Base-by-base conservation (phyloP, 1,140 invertebrate species). In the Drosophila oshimai region DNA sequence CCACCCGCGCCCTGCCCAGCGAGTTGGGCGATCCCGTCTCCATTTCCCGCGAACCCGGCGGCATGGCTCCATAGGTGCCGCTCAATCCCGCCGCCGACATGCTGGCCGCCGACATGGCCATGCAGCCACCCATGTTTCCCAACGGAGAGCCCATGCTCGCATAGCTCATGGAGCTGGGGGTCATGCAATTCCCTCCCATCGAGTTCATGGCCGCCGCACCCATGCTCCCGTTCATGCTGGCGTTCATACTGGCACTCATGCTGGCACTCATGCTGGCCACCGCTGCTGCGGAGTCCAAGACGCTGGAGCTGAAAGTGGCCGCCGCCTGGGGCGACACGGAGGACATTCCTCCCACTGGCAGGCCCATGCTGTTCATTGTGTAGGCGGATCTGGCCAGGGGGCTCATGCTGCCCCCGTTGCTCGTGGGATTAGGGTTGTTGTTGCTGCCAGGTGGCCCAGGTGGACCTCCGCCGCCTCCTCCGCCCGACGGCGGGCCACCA, bases 291-390 rank as follows among this genome's bases (percentile, higher is more conserved):
- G 92, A 93, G 88, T 91, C 92, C 44, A 93, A 91, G 92, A 93
- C 95, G 90, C 92, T 93, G 86, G 93, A 92, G 76, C 92, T 93
- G 77, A 94, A 94, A 49, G 92, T 92, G n/a, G 92, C 91, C 1
- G 92, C 91, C 17, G 83, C 90, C 72, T 95, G 94, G 3, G 94
- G 94, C 6, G 93, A 94, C 61, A 94, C 94, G 31, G 93, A 93
- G 13, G 93, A 93, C 90, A 94, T 94, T 46, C 93, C 93, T 24
- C 93, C 92, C 83, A 95, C 94, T 10, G 94, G 93, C 93, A 96
- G 95, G 60, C 94, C 93, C 94, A 96, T 95, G 37, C 94, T 93
- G 91, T 96, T 96, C 92, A 97, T 96, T 39, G 93, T 93, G 92
- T 96, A 96, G 2, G 89, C 81, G 12, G 94, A 94, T 15, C 95